phyloP scores from a whole-genome alignment of 2,113 vertebrate genomes.

The Ancistrus triradiatus region DNA sequence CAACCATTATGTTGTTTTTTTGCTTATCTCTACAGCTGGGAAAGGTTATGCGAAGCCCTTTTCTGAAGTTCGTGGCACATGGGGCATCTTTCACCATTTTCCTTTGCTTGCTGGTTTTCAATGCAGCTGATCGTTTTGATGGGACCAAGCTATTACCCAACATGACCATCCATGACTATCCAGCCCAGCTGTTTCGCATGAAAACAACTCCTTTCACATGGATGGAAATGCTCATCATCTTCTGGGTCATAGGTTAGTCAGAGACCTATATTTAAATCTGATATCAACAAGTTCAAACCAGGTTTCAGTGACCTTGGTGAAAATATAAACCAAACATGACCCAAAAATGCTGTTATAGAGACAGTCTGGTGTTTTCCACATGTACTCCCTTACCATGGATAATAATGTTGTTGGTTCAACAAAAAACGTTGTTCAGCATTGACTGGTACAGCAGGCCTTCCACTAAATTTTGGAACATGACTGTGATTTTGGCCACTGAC shows the following conservation, averaged over 20 bases:
- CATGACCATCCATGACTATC: conserved; percentile 80
- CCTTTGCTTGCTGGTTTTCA: conserved; percentile 91
- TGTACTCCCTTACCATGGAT: no score
- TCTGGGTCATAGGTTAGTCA: conserved; percentile 92
- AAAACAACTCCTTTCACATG: conserved; percentile 94
- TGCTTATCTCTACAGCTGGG: conserved; percentile 75
- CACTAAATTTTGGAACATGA: no score
- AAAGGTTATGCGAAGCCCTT: conserved; percentile 91
- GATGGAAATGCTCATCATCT: conserved; percentile 97
- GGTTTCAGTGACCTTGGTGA: no score
- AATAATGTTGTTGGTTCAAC: no score
- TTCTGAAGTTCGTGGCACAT: conserved; percentile 98
- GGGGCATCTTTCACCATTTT: conserved; percentile 97
- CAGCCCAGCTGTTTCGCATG: conserved; percentile 84
- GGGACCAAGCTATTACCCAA: conserved; percentile 86
- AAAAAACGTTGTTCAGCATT: no score
- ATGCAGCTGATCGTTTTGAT: conserved; percentile 92
- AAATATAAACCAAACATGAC: no score
- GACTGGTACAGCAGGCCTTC: no score
- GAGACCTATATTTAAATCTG: no score
- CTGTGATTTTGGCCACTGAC: no score
- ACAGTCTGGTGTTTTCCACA: no score
- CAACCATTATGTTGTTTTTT: conserved; percentile 1
- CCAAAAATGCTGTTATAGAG: no score
- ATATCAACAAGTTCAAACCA: no score